phyloP scores from a whole-genome alignment of 2,888 invertebrate genomes.

The Sepioteuthis lessoniana region DNA sequence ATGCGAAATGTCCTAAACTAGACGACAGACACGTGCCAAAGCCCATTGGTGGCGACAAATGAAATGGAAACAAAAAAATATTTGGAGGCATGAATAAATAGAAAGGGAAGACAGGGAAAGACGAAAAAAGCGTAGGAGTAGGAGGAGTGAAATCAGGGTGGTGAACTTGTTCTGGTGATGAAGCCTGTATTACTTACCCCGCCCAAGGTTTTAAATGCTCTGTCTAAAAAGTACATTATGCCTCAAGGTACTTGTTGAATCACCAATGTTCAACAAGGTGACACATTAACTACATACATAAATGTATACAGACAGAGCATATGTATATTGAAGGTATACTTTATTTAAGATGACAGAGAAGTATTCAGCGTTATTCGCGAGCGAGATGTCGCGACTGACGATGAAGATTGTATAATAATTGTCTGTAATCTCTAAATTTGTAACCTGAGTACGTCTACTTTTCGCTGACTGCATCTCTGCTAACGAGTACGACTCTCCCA shows the following conservation, averaged over 20 bases:
- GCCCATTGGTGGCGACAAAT: neutral
- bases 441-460: too few relatives aligned
- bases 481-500: too few relatives aligned
- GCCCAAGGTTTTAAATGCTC: neutral
- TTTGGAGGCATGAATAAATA: neutral
- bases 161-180: neutral
- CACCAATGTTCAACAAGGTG: neutral
- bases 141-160: neutral
- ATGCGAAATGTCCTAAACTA: conserved; percentile 33
- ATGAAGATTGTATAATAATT: too few relatives aligned
- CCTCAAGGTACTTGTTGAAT: neutral
- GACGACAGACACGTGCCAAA: conserved; percentile 11
- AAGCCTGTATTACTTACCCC: neutral
- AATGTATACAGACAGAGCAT: neutral
- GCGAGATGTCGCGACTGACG: too few relatives aligned
- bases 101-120: neutral
- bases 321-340: too few relatives aligned
- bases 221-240: neutral
- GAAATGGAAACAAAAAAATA: neutral
- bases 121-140: neutral
- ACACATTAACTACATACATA: neutral
- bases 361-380: too few relatives aligned
- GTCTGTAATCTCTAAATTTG: too few relatives aligned
- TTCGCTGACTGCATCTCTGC: too few relatives aligned
- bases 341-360: too few relatives aligned